These are phyloP conservation scores for Ceyx margarethae DNA, from an alignment of 2,113 vertebrate species.

Conservation along the genomic window DNA sequence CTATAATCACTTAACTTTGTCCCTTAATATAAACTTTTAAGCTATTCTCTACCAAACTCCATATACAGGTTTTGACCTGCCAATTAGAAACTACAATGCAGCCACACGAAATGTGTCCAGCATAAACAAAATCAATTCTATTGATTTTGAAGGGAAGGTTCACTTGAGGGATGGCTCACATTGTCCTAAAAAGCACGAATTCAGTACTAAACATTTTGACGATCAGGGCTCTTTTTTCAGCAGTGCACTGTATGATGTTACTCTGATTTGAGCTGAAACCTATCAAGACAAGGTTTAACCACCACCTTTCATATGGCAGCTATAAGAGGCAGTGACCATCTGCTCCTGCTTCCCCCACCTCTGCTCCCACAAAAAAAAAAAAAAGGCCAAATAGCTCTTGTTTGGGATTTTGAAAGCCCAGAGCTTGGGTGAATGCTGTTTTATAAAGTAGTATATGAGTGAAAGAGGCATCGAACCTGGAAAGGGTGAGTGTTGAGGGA, in stretches of 20 bases:
- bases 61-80: neutral
- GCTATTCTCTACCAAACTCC: neutral
- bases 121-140: slow-evolving; percentile 33
- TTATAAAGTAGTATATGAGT: neutral
- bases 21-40: neutral
- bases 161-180: neutral
- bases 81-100: neutral
- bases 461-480: neutral
- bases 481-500: neutral
- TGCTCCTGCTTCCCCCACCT: neutral
- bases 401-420: neutral
- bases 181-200: neutral
- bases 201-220: neutral
- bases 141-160: slow-evolving; percentile 25
- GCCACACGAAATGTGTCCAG: neutral
- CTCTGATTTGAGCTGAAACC: neutral
- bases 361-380: neutral
- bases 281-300: neutral
- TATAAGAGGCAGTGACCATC: neutral
- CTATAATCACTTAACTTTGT: neutral
- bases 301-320: neutral
- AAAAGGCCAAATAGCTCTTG: neutral
- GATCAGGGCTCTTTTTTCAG: neutral
- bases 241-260: neutral
- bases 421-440: neutral